Evolutionary conservation across 2,888 invertebrate genomes (phyloP).

Genomic region (Bruchidius siliquastri): DNA sequence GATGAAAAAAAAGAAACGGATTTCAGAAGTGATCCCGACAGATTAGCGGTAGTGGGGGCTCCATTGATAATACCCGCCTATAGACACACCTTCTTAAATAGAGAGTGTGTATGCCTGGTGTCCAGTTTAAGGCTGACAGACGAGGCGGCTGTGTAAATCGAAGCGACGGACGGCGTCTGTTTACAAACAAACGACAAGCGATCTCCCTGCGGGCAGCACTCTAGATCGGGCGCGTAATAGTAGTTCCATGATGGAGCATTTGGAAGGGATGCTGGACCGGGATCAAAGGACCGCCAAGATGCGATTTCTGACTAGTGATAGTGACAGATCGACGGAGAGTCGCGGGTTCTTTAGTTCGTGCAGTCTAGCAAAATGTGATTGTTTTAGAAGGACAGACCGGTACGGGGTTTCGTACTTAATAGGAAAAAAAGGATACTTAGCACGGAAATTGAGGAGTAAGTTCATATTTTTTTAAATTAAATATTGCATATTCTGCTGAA

Average conservation of each 20-base stretch:
- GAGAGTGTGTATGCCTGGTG: conserved; percentile 23
- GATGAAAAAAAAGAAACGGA: conserved; percentile 2
- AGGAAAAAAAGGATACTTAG: conserved; percentile 33
- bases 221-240: conserved; percentile 4
- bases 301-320: conserved; percentile 6
- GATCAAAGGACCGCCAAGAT: conserved; percentile 42
- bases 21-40: conserved; percentile 15
- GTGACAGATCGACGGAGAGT: not conserved
- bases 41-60: conserved; percentile 5
- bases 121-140: conserved; percentile 25
- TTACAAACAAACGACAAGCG: conserved; percentile 20
- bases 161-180: conserved; percentile 11
- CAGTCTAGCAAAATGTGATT: not conserved
- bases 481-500: too few species aligned
- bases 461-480: conserved; percentile 13
- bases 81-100: conserved; percentile 26
- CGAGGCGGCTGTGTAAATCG: conserved; percentile 17
- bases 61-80: conserved; percentile 26
- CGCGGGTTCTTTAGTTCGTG: not conserved
- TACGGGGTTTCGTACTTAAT: conserved; percentile 26
- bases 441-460: conserved; percentile 41
- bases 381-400: conserved; percentile 4
- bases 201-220: conserved; percentile 6
- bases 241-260: conserved; percentile 17
- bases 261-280: conserved; percentile 42